Base-by-base conservation (phyloP, 2,888 invertebrate genomes). In the Drosophila eohydei region DNA sequence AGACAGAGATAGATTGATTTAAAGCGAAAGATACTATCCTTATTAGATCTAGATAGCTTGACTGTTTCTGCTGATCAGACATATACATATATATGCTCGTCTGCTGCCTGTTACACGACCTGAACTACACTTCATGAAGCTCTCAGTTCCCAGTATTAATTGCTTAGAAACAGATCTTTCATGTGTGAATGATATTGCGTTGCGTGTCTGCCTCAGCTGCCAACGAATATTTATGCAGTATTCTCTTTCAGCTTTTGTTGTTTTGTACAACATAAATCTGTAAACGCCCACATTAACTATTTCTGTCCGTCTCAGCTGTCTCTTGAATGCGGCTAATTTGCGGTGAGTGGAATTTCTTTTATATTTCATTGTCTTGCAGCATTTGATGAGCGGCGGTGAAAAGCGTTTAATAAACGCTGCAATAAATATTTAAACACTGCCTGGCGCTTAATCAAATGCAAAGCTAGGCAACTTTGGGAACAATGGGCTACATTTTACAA, bases 401-500 rank as follows among this genome's bases (percentile, higher is more conserved):
- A 84, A 87, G 87, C 87, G 80, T 80, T 85, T 81, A 81, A 78
- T 77, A 83, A 81, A 88, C 62, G 81, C 78, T 62, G 69, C 74
- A 85, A 85, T 83, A 83, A 86, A 88, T 80, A 78, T 75, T 74
- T 82, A 72, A 80, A 72, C 71, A 67, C 70, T 78, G 67, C 58
- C 62, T 58, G 80, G 72, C 81, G 81, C 72, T 80, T 76, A 81
- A 81, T 80, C 79, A 81, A 81, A 78, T 72, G 64, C 77, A 81
- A 80, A 78, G 79, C 74, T 55, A 81, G 66, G 38, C 64, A 38
- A 30, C 30, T 36, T 32, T 21, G 54, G 52, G 79, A 74, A 87
- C 84, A 84, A 84, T 84, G 85, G 83, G 85, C 85, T 63, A 85
- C 81, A 84, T 80, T 87, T 83, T 81, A 83, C 70, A 61, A 75